Evolutionary conservation across 2,797 vertebrate genomes (phyloP).

Genomic region (Liparis tanakae): DNA sequence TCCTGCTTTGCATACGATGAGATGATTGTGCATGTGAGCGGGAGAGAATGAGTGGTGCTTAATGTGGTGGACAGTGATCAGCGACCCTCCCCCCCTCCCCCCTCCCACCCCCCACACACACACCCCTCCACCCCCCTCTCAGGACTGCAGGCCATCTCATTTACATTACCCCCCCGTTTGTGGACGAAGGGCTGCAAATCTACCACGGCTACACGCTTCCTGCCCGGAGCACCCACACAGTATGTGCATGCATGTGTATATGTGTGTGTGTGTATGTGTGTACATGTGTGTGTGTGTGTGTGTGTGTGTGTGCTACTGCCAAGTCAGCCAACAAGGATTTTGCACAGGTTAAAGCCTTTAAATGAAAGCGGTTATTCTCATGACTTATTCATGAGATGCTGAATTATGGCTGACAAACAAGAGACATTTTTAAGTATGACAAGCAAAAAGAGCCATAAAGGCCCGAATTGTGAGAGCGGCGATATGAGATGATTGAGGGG

Average conservation of each 20-base stretch:
- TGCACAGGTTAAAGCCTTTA: slow-evolving; percentile 63
- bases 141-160: slow-evolving; percentile 72
- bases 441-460: slow-evolving; percentile 51
- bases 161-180: slow-evolving; percentile 57
- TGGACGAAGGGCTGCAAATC: slow-evolving; percentile 47
- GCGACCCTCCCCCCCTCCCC: background rate
- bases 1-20: slow-evolving; percentile 74
- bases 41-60: slow-evolving; percentile 65
- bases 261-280: background rate
- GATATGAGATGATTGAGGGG: slow-evolving; percentile 38
- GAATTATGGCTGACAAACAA: slow-evolving; percentile 68
- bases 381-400: slow-evolving; percentile 64
- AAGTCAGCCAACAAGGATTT: slow-evolving; percentile 60
- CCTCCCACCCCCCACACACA: too few species aligned
- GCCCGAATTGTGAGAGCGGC: slow-evolving; percentile 23
- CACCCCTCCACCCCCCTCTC: background rate
- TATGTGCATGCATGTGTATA: background rate
- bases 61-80: slow-evolving; percentile 76
- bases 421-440: slow-evolving; percentile 55
- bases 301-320: slow-evolving; percentile 22
- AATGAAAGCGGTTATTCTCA: slow-evolving; percentile 68
- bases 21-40: slow-evolving; percentile 64
- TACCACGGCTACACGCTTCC: slow-evolving; percentile 22
- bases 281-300: background rate
- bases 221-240: slow-evolving; percentile 46